Evolutionary conservation across 2,113 vertebrate species (phyloP).

Genomic region (Pseudorectes ferrugineus): DNA sequence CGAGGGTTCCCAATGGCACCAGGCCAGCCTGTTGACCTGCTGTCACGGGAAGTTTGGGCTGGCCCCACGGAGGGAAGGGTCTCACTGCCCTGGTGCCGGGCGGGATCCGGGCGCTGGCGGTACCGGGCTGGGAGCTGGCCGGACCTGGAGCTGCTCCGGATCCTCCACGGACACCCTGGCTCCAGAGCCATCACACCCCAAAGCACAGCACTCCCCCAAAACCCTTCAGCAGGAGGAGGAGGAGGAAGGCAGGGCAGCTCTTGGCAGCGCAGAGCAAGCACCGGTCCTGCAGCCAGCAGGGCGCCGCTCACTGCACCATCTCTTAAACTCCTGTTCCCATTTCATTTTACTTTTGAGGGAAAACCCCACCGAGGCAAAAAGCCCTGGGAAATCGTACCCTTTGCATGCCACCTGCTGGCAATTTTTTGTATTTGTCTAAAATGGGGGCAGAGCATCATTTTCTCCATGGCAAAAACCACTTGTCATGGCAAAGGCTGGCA

Average conservation of each 20-base stretch:
- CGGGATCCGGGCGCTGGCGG: background rate
- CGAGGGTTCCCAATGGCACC: constrained; percentile 51
- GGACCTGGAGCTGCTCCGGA: background rate
- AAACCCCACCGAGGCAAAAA: background rate
- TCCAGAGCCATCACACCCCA: background rate
- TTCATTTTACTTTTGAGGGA: background rate
- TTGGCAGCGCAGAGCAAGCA: background rate
- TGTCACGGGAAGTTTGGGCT: constrained; percentile 33
- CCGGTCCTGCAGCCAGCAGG: background rate
- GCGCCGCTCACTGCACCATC: background rate
- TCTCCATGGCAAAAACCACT: background rate
- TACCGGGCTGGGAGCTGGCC: background rate
- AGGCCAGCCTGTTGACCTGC: constrained; percentile 66
- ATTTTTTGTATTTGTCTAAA: background rate
- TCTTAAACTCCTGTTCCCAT: background rate
- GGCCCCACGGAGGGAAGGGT: background rate
- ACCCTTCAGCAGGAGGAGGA: background rate
- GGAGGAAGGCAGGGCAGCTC: background rate
- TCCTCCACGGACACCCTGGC: fast-evolving
- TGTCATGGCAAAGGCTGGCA: background rate
- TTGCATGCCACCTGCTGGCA: constrained; percentile 68
- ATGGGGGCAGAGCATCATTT: background rate
- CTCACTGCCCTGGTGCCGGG: background rate
- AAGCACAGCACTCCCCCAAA: background rate
- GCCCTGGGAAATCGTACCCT: constrained; percentile 19